phyloP scores from a whole-genome alignment of 2,888 invertebrate species.

The Protophormia terraenovae region DNA sequence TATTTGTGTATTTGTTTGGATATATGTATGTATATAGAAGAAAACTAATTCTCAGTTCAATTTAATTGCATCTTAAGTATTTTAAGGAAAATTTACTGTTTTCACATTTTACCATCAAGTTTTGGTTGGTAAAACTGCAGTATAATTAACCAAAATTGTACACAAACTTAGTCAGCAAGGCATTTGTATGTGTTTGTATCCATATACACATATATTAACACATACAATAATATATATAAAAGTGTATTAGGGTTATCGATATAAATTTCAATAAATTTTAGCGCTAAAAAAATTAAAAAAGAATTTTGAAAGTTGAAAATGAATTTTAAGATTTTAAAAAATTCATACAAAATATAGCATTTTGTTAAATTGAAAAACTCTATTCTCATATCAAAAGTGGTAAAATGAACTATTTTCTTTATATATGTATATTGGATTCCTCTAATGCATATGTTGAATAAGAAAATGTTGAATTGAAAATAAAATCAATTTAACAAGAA shows the following conservation, averaged over 20 bases:
- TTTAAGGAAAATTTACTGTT: constrained; percentile 60
- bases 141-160: constrained; percentile 67
- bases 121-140: constrained; percentile 62
- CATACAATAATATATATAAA: not conserved
- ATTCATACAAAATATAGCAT: no score
- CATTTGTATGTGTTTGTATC: no score
- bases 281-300: no score
- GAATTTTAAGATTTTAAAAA: no score
- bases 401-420: no score
- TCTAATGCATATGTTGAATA: constrained; percentile 20
- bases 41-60: constrained; percentile 64
- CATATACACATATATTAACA: constrained; percentile 14
- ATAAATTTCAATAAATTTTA: no score
- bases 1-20: not conserved
- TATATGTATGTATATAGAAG: constrained; percentile 26
- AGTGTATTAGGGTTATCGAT: not conserved
- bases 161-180: constrained; percentile 18
- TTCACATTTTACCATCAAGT: constrained; percentile 41
- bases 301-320: no score
- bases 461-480: constrained; percentile 52
- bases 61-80: constrained; percentile 66
- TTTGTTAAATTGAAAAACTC: no score
- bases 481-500: constrained; percentile 45
- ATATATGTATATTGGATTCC: not conserved
- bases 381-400: no score